Evolutionary conservation across 2,113 vertebrate species (phyloP).

Genomic region (Helogale parvula): DNA sequence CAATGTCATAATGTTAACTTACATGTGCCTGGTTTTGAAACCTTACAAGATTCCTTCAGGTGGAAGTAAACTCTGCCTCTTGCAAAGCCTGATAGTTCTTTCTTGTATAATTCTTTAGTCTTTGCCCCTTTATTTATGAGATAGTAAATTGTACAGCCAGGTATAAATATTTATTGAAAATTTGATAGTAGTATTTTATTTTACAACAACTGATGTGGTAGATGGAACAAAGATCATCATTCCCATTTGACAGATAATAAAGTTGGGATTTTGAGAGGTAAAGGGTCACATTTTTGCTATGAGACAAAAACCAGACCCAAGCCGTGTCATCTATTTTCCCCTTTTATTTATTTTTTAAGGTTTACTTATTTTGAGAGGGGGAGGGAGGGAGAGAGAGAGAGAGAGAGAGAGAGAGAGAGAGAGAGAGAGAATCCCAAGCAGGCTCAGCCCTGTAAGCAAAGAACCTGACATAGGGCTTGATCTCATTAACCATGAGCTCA

Average conservation of each 20-base stretch:
- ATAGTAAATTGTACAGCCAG: not conserved
- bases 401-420: no score
- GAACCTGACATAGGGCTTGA: no score
- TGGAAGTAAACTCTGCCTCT: not conserved
- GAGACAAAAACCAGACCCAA: not conserved
- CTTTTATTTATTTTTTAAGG: not conserved
- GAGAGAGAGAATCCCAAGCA: no score
- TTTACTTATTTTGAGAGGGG: no score
- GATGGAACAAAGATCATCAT: not conserved
- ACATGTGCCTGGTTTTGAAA: not conserved
- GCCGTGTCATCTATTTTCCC: not conserved
- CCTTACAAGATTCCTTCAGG: not conserved
- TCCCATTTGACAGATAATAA: not conserved
- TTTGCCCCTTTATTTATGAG: not conserved
- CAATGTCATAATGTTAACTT: not conserved
- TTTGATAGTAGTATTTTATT: not conserved
- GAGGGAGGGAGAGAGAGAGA: no score
- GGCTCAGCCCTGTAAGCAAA: no score
- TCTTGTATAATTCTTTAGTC: not conserved
- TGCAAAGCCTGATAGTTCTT: not conserved
- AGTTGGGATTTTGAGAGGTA: not conserved
- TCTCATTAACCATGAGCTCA: no score
- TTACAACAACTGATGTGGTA: not conserved
- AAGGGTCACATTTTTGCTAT: not conserved
- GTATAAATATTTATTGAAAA: slow-evolving; percentile 12